phyloP scores from a whole-genome alignment of 2,888 invertebrate genomes.

The Proisotoma minuta region DNA sequence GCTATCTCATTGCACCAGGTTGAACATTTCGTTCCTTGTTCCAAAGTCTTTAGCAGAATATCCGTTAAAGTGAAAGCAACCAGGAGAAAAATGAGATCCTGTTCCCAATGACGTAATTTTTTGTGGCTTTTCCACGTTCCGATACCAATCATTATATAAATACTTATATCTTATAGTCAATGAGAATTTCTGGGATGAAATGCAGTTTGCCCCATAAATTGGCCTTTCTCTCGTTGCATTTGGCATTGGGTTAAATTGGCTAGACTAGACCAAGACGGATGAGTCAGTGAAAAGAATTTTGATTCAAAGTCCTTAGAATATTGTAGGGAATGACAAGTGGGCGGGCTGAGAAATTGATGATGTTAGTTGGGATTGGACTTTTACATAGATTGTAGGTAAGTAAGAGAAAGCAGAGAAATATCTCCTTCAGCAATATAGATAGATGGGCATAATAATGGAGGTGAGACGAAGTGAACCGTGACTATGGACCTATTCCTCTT shows the following conservation, averaged over 20 bases:
- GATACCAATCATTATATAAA: neutral
- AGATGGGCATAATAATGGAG: neutral
- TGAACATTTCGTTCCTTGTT: conserved; percentile 3
- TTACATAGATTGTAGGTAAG: too few relatives aligned
- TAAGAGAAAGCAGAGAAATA: too few relatives aligned
- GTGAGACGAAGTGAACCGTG: neutral
- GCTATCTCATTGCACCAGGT: conserved; percentile 10
- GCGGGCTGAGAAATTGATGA: neutral
- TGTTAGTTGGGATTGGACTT: neutral
- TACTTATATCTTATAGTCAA: too few relatives aligned
- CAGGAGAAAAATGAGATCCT: conserved; percentile 1
- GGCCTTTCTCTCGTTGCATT: too few relatives aligned
- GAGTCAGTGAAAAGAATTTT: too few relatives aligned
- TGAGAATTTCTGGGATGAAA: too few relatives aligned
- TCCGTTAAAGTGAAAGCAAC: neutral
- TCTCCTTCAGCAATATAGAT: too few relatives aligned
- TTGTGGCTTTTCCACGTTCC: neutral
- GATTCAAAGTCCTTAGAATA: too few relatives aligned
- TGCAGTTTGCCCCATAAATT: too few relatives aligned
- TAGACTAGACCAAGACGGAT: too few relatives aligned
- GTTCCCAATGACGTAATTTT: neutral
- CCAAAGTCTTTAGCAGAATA: neutral
- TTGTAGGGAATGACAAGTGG: neutral
- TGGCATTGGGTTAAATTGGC: too few relatives aligned
- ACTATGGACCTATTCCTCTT: neutral